These are phyloP conservation scores for Phyllostomus hastatus DNA, from an alignment of 2,113 vertebrate species.

Conservation along the genomic window DNA sequence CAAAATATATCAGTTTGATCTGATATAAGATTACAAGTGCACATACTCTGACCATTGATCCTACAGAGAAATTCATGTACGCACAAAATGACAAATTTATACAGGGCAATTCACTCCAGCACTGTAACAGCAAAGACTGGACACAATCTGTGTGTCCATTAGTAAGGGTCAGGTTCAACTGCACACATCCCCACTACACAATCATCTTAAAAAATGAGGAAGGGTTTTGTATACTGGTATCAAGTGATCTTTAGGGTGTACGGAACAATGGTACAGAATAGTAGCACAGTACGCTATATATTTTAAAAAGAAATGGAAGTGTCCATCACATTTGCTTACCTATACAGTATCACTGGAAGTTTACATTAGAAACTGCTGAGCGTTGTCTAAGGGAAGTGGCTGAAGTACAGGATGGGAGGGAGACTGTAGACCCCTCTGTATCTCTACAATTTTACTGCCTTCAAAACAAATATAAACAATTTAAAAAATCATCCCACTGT, in stretches of 20 bases:
- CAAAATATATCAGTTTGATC: neutral
- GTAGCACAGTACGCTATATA: neutral
- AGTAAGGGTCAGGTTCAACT: neutral
- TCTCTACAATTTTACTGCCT: neutral
- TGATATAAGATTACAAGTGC: neutral
- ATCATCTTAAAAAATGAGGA: neutral
- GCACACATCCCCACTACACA: neutral
- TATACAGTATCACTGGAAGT: neutral
- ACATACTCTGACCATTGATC: neutral
- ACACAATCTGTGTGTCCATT: neutral
- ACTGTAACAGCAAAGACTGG: neutral
- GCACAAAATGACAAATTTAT: constrained; percentile 5
- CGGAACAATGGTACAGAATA: neutral
- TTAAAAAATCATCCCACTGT: neutral
- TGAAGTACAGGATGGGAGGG: neutral
- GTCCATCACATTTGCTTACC: neutral
- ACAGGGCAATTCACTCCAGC: neutral
- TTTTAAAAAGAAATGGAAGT: neutral
- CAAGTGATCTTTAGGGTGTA: neutral
- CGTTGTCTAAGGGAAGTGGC: neutral
- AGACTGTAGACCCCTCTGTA: neutral
- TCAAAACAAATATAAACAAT: neutral
- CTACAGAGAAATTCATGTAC: neutral
- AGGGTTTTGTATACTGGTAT: neutral
- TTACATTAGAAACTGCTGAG: neutral